phyloP scores from a whole-genome alignment of 1,140 invertebrate genomes.

The Cepaea nemoralis region DNA sequence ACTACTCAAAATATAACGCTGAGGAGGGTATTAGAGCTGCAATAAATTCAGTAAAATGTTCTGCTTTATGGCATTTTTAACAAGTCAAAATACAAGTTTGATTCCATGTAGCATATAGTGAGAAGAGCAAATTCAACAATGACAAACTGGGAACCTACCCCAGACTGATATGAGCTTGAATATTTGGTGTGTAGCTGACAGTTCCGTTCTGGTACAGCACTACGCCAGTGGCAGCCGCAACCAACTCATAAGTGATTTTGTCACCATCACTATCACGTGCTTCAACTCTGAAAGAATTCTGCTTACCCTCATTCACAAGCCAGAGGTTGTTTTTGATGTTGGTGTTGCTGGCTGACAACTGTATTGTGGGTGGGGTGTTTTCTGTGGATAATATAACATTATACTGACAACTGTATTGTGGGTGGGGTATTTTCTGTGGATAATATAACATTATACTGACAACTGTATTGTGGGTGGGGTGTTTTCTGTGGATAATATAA shows the following conservation, averaged over 20 bases:
- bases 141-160: slow-evolving; percentile 13
- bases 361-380: neutral
- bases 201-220: neutral
- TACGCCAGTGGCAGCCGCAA: neutral
- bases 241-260: neutral
- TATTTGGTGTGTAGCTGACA: neutral
- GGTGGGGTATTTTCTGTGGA: too few relatives aligned
- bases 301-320: neutral
- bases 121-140: too few relatives aligned
- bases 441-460: too few relatives aligned
- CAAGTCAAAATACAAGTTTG: too few relatives aligned
- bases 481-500: too few relatives aligned
- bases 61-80: too few relatives aligned
- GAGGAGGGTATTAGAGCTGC: too few relatives aligned
- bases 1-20: too few relatives aligned
- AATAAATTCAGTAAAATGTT: too few relatives aligned
- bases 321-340: neutral
- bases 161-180: neutral
- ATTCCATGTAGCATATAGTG: too few relatives aligned
- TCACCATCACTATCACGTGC: neutral
- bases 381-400: neutral
- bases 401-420: too few relatives aligned
- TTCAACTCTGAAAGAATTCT: neutral
- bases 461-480: too few relatives aligned
- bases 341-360: neutral